Percentiles rank a stretch among this genome's conserved stretches.
phyloP scores from a whole-genome alignment of 2,113 vertebrate species.

The Chrysochloris asiatica region DNA sequence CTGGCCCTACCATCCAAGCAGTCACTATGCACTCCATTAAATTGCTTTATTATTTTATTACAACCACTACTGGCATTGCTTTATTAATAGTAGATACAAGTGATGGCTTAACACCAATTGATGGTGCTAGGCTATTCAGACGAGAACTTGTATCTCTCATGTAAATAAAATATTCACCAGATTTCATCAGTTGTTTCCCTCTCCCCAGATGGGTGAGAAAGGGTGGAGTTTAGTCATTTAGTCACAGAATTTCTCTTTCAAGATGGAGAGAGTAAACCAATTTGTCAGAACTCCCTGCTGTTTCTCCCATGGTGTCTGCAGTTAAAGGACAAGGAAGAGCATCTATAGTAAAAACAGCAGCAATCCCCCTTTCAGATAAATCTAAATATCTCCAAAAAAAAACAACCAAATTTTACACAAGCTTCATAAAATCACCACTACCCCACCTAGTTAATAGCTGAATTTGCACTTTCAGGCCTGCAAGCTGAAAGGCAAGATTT shows the following conservation, averaged over 20 bases:
- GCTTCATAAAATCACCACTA: slow-evolving; percentile 30
- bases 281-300: slow-evolving; percentile 63
- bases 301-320: slow-evolving; percentile 43
- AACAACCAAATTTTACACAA: slow-evolving; percentile 42
- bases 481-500: background rate
- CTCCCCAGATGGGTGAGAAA: slow-evolving; percentile 31
- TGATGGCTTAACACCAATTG: background rate
- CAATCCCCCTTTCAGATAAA: slow-evolving; percentile 63
- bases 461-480: slow-evolving; percentile 2
- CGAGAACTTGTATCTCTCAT: background rate
- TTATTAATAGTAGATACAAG: background rate
- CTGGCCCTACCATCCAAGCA: background rate
- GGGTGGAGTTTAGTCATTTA: slow-evolving; percentile 22
- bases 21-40: background rate
- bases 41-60: background rate
- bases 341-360: slow-evolving; percentile 54
- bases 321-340: slow-evolving; percentile 13
- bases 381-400: slow-evolving; percentile 45
- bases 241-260: slow-evolving; percentile 28
- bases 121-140: background rate
- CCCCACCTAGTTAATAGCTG: slow-evolving; percentile 51
- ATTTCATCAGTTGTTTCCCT: background rate
- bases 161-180: slow-evolving; percentile 39
- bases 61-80: background rate
- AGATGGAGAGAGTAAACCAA: slow-evolving; percentile 46